These are phyloP conservation scores for Strigamia maritima DNA, from an alignment of 2,888 invertebrate species.

Conservation along the genomic window DNA sequence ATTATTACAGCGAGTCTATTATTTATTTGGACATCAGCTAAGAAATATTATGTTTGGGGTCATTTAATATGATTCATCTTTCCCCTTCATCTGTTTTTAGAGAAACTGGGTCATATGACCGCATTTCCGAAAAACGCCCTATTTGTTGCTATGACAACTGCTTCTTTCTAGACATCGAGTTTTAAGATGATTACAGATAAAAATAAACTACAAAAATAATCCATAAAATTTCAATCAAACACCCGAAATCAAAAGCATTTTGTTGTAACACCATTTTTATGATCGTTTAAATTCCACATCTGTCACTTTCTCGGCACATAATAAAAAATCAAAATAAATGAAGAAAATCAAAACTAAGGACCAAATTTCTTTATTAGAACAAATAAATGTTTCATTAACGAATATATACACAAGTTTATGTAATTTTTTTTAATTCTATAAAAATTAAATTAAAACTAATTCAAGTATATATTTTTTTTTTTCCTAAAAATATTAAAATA, in stretches of 20 bases:
- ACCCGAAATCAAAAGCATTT: not conserved
- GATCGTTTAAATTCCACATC: not conserved
- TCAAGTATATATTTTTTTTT: too few relatives aligned
- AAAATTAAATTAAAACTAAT: too few relatives aligned
- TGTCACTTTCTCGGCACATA: not conserved
- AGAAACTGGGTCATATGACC: not conserved
- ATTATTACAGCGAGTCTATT: not conserved
- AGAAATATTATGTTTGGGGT: not conserved
- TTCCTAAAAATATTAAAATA: not conserved
- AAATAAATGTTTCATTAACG: not conserved
- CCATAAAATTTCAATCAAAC: not conserved
- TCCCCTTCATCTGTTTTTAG: not conserved
- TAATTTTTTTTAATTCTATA: too few relatives aligned
- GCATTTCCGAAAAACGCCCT: not conserved
- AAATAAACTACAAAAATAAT: not conserved
- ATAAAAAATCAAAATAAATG: not conserved
- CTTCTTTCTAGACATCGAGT: not conserved
- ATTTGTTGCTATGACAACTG: not conserved
- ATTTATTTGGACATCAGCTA: not conserved
- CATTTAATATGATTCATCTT: not conserved
- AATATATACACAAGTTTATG: not conserved
- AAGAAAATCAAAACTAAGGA: not conserved
- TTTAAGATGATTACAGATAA: not conserved
- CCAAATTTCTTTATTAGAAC: conserved; percentile 2
- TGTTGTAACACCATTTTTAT: not conserved